A percentile compares a stretch with the other conserved stretches of the same genome.
Conservation (phyloP, 1,140 invertebrate genomes). For the Eurytemora carolleeae region DNA sequence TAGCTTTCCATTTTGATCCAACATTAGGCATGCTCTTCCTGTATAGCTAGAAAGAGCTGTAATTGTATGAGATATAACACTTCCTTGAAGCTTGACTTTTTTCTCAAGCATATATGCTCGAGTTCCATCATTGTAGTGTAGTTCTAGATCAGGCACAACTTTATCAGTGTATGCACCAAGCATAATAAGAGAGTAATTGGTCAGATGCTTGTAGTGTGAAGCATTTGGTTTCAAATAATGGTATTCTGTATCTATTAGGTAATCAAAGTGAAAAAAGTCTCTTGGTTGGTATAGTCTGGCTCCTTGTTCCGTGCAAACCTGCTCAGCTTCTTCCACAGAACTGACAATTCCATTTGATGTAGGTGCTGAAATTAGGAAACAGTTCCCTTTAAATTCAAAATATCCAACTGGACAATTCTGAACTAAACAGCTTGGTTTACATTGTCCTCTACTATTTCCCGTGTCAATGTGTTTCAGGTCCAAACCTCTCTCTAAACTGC, state of each 20-base stretch:
- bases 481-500: background rate
- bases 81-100: background rate
- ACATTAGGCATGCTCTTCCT: background rate
- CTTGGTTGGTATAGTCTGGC: background rate
- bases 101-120: background rate
- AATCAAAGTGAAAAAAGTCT: background rate
- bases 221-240: background rate
- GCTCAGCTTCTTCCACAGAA: background rate
- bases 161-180: too few relatives aligned
- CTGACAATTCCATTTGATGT: background rate
- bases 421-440: background rate
- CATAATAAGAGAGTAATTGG: too few relatives aligned
- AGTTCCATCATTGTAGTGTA: background rate
- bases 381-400: background rate
- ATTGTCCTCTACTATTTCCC: background rate
- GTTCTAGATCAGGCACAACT: too few relatives aligned
- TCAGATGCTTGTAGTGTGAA: too few relatives aligned
- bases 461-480: background rate
- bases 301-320: background rate
- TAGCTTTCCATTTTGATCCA: background rate
- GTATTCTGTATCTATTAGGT: background rate
- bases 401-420: background rate
- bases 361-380: background rate
- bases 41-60: background rate
- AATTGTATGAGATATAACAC: background rate